A percentile compares a stretch with the other conserved stretches of the same genome.
Evolutionary conservation across 30 jellyfish, hydroid and myxozoan species (phyloP).

Genomic region (Pseudorhiza aurosa): DNA sequence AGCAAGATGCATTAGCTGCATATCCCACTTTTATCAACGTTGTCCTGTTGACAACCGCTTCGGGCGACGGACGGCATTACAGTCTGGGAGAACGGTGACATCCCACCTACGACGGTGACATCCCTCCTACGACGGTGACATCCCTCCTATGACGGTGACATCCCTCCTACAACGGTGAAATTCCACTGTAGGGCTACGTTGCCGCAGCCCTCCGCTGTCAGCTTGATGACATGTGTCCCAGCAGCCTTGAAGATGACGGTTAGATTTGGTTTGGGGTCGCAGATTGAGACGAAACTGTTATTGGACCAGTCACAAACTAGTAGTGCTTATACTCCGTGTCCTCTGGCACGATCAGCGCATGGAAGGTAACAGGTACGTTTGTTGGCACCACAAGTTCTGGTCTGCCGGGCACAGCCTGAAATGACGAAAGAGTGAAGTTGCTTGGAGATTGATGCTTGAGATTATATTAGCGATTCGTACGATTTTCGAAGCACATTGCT

Average conservation of each 20-base stretch:
- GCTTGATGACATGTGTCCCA: slow-evolving; percentile 1
- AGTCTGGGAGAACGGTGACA: no score
- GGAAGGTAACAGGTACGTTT: slow-evolving; percentile 1
- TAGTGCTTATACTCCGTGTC: slow-evolving; percentile 3
- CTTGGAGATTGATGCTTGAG: neutral
- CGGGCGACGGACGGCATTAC: slow-evolving; percentile 48
- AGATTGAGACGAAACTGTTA: neutral
- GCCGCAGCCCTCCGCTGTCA: slow-evolving; percentile 28
- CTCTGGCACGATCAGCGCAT: slow-evolving; percentile 13
- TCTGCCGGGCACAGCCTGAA: slow-evolving; percentile 30
- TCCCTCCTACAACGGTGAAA: slow-evolving; percentile 1
- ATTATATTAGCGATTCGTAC: slow-evolving; percentile 19
- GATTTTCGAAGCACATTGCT: neutral
- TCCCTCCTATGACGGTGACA: no score
- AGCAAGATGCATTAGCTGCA: slow-evolving; percentile 30
- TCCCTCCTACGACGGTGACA: no score
- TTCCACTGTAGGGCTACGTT: slow-evolving; percentile 8
- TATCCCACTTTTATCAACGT: neutral
- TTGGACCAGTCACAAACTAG: slow-evolving; percentile 9
- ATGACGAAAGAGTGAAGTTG: slow-evolving; percentile 17
- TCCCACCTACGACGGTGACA: slow-evolving; percentile 1
- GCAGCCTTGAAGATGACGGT: neutral
- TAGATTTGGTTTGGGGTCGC: neutral
- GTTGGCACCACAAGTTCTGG: slow-evolving; percentile 32
- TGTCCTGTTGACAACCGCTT: slow-evolving; percentile 25